A percentile compares a stretch with the other conserved stretches of the same genome.
Conservation (phyloP, 2,797 vertebrate species). For the Myotis planiceps region DNA sequence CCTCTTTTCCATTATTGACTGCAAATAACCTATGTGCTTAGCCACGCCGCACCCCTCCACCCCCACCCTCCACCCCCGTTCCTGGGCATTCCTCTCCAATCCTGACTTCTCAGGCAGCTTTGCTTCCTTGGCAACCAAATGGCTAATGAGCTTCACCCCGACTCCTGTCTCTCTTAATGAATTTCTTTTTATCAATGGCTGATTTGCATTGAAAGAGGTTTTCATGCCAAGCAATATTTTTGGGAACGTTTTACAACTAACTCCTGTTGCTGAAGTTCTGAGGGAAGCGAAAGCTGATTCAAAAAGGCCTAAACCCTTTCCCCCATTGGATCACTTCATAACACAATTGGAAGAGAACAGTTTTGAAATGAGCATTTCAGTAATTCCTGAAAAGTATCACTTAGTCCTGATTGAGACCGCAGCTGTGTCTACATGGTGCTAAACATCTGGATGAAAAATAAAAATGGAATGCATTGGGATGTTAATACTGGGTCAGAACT, state of each 20-base stretch:
- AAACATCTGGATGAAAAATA: neutral
- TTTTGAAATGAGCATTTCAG: constrained; percentile 47
- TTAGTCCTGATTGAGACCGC: neutral
- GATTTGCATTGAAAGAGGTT: constrained; percentile 76
- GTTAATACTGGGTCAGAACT: neutral
- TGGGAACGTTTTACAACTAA: constrained; percentile 73
- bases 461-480: neutral
- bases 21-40: neutral
- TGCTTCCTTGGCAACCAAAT: constrained; percentile 56
- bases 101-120: neutral
- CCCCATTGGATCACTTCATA: constrained; percentile 43
- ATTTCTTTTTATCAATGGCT: constrained; percentile 72
- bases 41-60: rapidly evolving
- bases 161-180: constrained; percentile 51
- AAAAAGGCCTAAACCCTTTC: constrained; percentile 22
- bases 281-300: constrained; percentile 61
- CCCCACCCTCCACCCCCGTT: rapidly evolving
- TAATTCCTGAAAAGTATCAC: neutral
- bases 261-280: constrained; percentile 66
- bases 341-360: neutral
- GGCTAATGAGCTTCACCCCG: constrained; percentile 48
- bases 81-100: neutral
- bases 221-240: constrained; percentile 68
- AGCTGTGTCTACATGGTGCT: neutral
- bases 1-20: neutral